Evolutionary conservation across 2,888 invertebrate species (phyloP).

Genomic region (Liodrosophila aerea): DNA sequence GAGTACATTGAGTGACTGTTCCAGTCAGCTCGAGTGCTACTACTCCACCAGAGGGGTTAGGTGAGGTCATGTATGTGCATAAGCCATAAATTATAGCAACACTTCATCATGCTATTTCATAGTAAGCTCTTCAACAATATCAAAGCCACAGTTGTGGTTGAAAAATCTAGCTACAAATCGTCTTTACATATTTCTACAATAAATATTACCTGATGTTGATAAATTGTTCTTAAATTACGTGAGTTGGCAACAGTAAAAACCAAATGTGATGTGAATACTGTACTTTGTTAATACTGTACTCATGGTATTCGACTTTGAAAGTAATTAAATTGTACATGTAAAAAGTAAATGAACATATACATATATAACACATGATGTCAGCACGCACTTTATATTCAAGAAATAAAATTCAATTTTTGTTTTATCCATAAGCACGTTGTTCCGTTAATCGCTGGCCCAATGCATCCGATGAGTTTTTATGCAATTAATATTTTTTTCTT

Average conservation of each 20-base stretch:
- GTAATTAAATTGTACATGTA: conserved; percentile 1
- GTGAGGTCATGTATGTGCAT: conserved; percentile 56
- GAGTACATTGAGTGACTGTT: conserved; percentile 26
- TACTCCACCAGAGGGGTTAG: conserved; percentile 6
- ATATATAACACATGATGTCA: conserved; percentile 6
- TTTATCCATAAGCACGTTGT: conserved; percentile 12
- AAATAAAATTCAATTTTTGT: conserved; percentile 37
- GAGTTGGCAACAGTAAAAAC: no score
- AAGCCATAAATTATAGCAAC: conserved; percentile 64
- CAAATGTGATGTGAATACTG: no score
- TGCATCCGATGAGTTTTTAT: conserved; percentile 34
- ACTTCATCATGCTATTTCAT: conserved; percentile 41
- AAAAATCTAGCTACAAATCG: background rate
- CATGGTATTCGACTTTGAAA: no score
- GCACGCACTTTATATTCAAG: conserved; percentile 31
- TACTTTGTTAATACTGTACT: no score
- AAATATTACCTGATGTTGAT: conserved; percentile 39
- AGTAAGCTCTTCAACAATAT: conserved; percentile 41
- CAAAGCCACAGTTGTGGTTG: conserved; percentile 5
- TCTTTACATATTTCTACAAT: conserved; percentile 20
- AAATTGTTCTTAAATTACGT: conserved; percentile 28
- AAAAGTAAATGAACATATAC: background rate
- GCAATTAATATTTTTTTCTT: conserved; percentile 27
- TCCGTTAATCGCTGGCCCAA: conserved; percentile 22
- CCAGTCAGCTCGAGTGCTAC: conserved; percentile 7